Percentiles rank a stretch among this genome's conserved stretches.
phyloP scores from a whole-genome alignment of 2,888 invertebrate species.

The Ecdyonurus torrentis region DNA sequence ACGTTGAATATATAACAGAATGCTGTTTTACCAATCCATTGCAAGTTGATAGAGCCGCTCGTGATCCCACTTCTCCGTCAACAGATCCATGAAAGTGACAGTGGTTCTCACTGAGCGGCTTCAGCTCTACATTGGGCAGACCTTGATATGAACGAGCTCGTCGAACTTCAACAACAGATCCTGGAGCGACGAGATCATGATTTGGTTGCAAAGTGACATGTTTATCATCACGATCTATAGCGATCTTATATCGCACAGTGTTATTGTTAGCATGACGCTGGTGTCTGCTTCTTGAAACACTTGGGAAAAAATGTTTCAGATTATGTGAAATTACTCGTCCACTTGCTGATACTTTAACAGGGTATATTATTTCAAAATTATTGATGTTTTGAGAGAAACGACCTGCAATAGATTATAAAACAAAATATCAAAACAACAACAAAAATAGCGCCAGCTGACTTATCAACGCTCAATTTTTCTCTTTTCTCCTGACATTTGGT shows the following conservation, averaged over 20 bases:
- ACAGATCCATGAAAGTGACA: conserved; percentile 36
- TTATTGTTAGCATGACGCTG: not conserved
- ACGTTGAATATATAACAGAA: conserved; percentile 12
- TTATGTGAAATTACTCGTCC: not conserved
- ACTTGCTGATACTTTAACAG: not conserved
- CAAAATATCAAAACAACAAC: not conserved
- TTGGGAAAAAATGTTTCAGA: not conserved
- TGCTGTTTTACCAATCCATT: conserved; percentile 25
- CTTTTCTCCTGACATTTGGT: no score
- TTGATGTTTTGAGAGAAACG: not conserved
- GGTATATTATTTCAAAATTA: not conserved
- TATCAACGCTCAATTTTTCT: no score
- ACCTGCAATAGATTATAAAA: not conserved
- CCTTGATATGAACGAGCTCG: not conserved
- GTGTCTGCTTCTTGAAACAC: not conserved
- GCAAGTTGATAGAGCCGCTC: conserved; percentile 34
- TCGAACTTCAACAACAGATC: not conserved
- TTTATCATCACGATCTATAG: not conserved
- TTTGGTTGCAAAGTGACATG: not conserved
- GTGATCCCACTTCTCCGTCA: conserved; percentile 26
- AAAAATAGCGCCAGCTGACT: no score
- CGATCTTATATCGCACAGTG: not conserved
- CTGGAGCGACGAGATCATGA: not conserved
- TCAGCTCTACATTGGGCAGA: conserved; percentile 15
- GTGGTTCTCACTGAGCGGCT: conserved; percentile 18